Evolutionary conservation across 2,888 invertebrate species (phyloP).

Genomic region (Danaus chrysippus): DNA sequence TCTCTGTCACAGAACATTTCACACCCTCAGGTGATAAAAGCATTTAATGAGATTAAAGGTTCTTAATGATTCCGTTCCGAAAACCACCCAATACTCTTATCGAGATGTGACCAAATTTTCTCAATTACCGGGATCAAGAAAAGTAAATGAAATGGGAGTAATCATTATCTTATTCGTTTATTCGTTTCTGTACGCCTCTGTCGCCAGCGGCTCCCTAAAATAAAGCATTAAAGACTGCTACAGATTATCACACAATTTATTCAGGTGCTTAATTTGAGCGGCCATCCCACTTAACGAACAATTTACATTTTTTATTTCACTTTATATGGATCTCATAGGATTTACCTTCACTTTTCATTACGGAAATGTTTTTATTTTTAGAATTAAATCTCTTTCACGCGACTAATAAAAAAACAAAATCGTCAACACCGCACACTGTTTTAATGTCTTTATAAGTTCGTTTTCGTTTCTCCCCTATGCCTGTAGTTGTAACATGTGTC

Average conservation of each 20-base stretch:
- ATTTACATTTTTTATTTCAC: slow-evolving; percentile 76
- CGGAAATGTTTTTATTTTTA: slow-evolving; percentile 40
- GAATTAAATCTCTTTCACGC: slow-evolving; percentile 33
- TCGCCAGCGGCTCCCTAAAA: slow-evolving; percentile 56
- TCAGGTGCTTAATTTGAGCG: slow-evolving; percentile 78
- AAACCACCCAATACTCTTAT: slow-evolving; percentile 64
- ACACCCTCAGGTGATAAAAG: slow-evolving; percentile 71
- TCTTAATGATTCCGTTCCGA: slow-evolving; percentile 62
- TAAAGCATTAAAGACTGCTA: slow-evolving; percentile 73
- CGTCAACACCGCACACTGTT: too few relatives aligned
- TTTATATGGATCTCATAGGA: slow-evolving; percentile 63
- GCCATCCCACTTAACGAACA: slow-evolving; percentile 69
- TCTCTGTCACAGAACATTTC: slow-evolving; percentile 54
- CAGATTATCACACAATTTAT: slow-evolving; percentile 78
- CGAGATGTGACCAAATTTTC: slow-evolving; percentile 73
- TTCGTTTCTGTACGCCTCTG: slow-evolving; percentile 55
- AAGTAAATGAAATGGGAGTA: slow-evolving; percentile 76
- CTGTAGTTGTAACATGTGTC: neutral
- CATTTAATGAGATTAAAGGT: slow-evolving; percentile 73
- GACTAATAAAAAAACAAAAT: neutral
- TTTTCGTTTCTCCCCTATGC: slow-evolving; percentile 2
- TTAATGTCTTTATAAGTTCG: neutral
- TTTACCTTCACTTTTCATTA: slow-evolving; percentile 67
- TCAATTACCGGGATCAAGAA: slow-evolving; percentile 75
- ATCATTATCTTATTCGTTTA: slow-evolving; percentile 75